These are phyloP conservation scores for Aelia acuminata DNA, from an alignment of 2,888 invertebrate genomes.

Conservation along the genomic window DNA sequence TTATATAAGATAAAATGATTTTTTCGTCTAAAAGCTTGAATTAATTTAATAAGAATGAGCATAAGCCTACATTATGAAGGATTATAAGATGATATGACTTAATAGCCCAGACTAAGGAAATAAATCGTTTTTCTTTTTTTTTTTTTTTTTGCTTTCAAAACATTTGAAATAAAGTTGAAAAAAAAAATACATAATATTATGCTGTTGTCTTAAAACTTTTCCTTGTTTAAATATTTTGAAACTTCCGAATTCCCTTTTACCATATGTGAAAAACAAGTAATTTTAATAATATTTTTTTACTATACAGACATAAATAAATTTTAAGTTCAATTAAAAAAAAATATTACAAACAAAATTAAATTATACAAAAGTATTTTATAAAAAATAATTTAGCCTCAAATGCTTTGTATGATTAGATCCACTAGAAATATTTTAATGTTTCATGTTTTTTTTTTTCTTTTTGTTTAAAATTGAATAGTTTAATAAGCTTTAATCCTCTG, in stretches of 20 bases:
- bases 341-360: too few relatives aligned
- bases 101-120: neutral
- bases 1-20: neutral
- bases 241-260: neutral
- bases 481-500: neutral
- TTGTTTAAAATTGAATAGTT: neutral
- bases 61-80: neutral
- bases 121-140: too few relatives aligned
- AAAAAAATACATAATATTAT: neutral
- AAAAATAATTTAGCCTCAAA: too few relatives aligned
- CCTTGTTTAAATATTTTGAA: neutral
- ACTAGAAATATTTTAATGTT: neutral
- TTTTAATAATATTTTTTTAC: neutral
- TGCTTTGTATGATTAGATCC: neutral
- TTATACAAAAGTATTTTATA: too few relatives aligned
- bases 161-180: too few relatives aligned
- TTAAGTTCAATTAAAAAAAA: too few relatives aligned
- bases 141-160: too few relatives aligned
- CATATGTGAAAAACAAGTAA: neutral
- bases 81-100: too few relatives aligned
- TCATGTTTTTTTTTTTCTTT: neutral
- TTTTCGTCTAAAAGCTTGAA: neutral
- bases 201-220: neutral
- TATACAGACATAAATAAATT: too few relatives aligned
- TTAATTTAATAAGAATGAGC: neutral